phyloP scores from a whole-genome alignment of 2,113 vertebrate genomes.

The Menura novaehollandiae region DNA sequence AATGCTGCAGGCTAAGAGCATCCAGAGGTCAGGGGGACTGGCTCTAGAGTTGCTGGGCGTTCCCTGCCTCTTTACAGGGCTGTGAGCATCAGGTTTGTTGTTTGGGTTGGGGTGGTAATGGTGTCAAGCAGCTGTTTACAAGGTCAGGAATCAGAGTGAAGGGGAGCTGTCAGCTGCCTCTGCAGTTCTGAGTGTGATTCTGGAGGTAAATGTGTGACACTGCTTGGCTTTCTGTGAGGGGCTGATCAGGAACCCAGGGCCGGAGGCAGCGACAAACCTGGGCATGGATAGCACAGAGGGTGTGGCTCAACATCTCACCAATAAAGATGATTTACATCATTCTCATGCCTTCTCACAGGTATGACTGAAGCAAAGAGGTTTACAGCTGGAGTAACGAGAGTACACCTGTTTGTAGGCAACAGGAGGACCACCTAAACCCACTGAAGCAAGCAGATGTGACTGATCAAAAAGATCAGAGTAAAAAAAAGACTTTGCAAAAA shows the following conservation, averaged over 20 bases:
- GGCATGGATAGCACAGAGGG: not conserved
- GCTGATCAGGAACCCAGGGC: not conserved
- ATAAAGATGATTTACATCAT: not conserved
- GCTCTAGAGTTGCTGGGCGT: not conserved
- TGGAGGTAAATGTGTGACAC: not conserved
- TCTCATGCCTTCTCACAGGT: not conserved
- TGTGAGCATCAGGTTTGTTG: not conserved
- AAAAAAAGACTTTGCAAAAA: not conserved
- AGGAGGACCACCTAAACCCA: not conserved
- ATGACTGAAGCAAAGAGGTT: not conserved
- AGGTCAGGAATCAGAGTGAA: no score
- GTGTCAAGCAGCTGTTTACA: not conserved
- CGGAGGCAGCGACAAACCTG: not conserved
- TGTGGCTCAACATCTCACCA: not conserved
- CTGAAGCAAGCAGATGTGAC: not conserved
- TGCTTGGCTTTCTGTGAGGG: not conserved
- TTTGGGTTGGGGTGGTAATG: not conserved
- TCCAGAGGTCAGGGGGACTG: not conserved
- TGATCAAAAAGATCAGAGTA: not conserved
- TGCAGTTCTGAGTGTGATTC: not conserved
- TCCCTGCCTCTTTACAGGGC: not conserved
- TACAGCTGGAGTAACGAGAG: not conserved
- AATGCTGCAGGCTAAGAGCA: not conserved
- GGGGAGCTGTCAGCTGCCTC: not conserved
- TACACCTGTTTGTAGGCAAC: not conserved